phyloP scores from a whole-genome alignment of 2,888 invertebrate genomes.

The Tipula helvola region DNA sequence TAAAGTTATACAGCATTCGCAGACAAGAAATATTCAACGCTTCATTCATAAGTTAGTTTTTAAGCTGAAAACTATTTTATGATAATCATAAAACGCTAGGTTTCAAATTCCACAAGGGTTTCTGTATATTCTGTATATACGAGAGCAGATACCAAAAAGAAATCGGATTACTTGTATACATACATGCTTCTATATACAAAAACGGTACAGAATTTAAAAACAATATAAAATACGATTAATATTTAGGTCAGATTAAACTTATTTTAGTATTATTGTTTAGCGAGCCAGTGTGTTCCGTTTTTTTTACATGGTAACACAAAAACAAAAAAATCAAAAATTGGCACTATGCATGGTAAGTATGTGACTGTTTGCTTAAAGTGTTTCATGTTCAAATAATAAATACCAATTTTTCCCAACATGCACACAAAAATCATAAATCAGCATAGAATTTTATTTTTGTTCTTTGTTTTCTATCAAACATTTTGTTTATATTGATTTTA shows the following conservation, averaged over 20 bases:
- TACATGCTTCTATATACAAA: not conserved
- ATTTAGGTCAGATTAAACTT: not conserved
- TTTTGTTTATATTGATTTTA: not conserved
- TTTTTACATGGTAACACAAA: not conserved
- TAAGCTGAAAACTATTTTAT: not conserved
- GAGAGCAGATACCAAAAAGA: not conserved
- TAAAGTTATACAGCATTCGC: not conserved
- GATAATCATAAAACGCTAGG: not conserved
- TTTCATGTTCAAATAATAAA: conserved; percentile 4
- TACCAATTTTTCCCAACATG: not conserved
- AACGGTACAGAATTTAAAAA: not conserved
- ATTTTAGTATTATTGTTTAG: not conserved
- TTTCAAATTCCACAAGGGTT: not conserved
- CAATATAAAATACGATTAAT: not conserved
- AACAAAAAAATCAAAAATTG: not conserved
- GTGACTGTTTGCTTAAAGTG: not conserved
- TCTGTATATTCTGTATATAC: too few relatives aligned
- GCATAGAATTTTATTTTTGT: not conserved
- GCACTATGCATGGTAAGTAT: not conserved
- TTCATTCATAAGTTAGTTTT: not conserved
- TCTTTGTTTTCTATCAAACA: not conserved
- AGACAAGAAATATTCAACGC: not conserved
- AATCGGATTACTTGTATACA: not conserved
- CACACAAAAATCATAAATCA: not conserved
- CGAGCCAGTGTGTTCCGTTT: not conserved